phyloP scores from a whole-genome alignment of 2,113 vertebrate species.

The Castor canadensis region DNA sequence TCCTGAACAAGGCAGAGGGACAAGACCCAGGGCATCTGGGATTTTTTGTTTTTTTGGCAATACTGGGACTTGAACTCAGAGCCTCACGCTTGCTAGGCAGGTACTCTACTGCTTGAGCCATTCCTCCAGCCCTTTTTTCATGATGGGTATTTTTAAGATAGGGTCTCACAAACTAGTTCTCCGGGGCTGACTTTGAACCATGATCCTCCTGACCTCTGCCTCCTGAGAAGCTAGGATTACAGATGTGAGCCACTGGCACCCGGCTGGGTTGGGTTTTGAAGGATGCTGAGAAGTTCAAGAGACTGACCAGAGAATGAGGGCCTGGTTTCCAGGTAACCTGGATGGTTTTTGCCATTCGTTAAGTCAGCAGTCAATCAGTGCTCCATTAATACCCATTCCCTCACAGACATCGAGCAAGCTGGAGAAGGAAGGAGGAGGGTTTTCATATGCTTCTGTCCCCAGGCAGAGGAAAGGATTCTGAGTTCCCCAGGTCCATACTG shows the following conservation, averaged over 20 bases:
- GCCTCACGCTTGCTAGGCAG: too few species aligned
- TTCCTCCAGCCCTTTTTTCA: too few species aligned
- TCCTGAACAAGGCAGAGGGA: not conserved
- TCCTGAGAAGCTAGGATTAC: too few species aligned
- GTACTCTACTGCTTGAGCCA: too few species aligned
- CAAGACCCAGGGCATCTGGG: too few species aligned
- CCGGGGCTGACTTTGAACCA: too few species aligned
- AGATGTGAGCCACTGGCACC: not conserved
- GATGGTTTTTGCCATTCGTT: not conserved
- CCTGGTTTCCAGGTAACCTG: not conserved
- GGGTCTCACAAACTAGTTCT: too few species aligned
- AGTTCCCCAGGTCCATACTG: not conserved
- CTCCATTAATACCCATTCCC: fast-evolving
- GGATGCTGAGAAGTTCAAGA: conserved; percentile 25
- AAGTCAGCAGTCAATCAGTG: not conserved
- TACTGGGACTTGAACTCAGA: too few species aligned
- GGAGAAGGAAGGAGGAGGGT: not conserved
- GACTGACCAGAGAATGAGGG: not conserved
- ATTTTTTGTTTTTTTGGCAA: too few species aligned
- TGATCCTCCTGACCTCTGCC: too few species aligned
- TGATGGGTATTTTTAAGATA: too few species aligned
- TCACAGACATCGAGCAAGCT: not conserved
- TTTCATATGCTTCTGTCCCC: not conserved
- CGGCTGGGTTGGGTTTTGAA: conserved; percentile 11
- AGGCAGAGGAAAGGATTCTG: not conserved